Evolutionary conservation across 2,113 vertebrate species (phyloP).

Genomic region (Salvelinus fontinalis): DNA sequence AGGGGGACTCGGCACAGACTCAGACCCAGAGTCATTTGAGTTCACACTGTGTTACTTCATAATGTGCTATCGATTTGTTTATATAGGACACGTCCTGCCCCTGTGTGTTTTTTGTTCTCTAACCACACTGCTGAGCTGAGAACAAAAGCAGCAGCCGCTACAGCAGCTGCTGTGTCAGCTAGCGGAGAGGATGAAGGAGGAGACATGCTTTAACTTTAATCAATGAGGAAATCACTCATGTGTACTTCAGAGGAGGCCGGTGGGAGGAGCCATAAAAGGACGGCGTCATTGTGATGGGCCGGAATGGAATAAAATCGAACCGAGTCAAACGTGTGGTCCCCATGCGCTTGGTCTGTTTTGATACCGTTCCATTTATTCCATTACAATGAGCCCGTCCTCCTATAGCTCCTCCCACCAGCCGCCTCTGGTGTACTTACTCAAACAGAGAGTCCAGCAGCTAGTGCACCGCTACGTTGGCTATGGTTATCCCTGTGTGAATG

Average conservation of each 20-base stretch:
- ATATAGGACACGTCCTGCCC: neutral
- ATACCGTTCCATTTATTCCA: no score
- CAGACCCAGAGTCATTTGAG: neutral
- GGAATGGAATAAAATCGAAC: no score
- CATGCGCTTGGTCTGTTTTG: no score
- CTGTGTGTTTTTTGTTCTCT: neutral
- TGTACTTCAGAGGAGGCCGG: no score
- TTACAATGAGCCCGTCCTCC: no score
- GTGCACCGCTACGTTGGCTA: neutral
- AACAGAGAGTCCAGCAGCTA: neutral
- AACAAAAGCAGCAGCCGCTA: neutral
- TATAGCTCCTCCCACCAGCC: no score
- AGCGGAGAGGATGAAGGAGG: neutral
- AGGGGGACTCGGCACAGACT: neutral
- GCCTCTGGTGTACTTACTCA: neutral
- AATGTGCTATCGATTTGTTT: slow-evolving; percentile 4
- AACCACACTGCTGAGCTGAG: neutral
- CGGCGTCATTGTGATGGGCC: no score
- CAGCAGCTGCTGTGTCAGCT: slow-evolving; percentile 12
- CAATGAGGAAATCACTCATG: slow-evolving; percentile 14
- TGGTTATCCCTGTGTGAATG: neutral
- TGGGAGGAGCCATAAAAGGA: no score
- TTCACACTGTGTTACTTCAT: slow-evolving; percentile 4
- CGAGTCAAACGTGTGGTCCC: no score
- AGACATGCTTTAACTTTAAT: slow-evolving; percentile 9